These are phyloP conservation scores for Malurus elegans DNA, from an alignment of 2,113 vertebrate genomes.

Conservation along the genomic window DNA sequence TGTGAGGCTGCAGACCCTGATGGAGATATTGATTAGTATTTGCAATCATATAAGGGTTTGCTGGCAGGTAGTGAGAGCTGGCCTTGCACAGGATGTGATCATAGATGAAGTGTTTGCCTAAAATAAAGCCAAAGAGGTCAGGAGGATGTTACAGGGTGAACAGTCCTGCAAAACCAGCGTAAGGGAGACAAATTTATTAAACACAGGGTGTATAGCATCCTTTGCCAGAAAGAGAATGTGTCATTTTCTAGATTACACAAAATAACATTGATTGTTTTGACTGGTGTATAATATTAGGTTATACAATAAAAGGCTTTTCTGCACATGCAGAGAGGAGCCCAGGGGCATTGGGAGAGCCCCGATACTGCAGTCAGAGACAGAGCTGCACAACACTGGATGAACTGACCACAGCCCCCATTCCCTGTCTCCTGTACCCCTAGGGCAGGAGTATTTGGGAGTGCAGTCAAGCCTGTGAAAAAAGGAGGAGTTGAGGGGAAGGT, in stretches of 20 bases:
- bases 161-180: neutral
- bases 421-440: no score
- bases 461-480: neutral
- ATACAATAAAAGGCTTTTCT: neutral
- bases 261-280: neutral
- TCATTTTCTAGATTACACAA: neutral
- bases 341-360: neutral
- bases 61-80: neutral
- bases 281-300: neutral
- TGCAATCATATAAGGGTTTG: neutral
- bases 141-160: neutral
- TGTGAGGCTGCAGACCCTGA: neutral
- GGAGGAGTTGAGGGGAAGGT: neutral
- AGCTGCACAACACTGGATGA: neutral
- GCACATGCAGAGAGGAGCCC: neutral
- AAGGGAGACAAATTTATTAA: neutral
- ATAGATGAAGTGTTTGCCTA: neutral
- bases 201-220: neutral
- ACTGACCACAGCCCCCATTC: neutral
- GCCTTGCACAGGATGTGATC: neutral
- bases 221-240: neutral
- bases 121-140: neutral
- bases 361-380: fast-evolving
- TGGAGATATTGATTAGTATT: neutral
- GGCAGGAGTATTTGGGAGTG: neutral